Conservation (phyloP, 2,113 vertebrate genomes). For the Hemiprocne comata region DNA sequence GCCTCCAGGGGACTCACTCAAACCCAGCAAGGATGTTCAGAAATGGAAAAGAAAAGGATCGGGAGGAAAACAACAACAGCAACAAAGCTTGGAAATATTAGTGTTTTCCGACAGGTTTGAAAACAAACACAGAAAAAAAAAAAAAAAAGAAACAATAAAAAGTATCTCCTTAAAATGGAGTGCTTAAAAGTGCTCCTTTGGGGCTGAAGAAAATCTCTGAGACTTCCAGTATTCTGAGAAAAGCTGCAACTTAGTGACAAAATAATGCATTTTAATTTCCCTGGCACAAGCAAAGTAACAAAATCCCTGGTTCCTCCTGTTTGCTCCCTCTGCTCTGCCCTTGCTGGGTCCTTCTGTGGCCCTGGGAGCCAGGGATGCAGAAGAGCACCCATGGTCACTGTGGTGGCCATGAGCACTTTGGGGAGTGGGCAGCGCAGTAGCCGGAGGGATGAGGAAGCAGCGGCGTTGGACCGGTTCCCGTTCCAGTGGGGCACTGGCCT, state of each 20-base stretch:
- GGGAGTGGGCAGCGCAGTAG: background rate
- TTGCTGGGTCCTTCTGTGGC: background rate
- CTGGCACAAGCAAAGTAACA: background rate
- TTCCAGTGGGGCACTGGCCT: rapidly evolving
- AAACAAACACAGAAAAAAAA: conserved; percentile 43
- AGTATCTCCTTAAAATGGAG: conserved; percentile 12
- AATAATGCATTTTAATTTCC: conserved; percentile 32
- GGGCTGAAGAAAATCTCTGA: conserved; percentile 41
- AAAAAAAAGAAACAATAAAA: background rate
- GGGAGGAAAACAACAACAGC: conserved; percentile 32
- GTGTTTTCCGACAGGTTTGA: conserved; percentile 52
- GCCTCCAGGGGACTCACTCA: background rate
- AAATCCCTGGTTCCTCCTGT: rapidly evolving
- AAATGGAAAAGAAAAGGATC: background rate
- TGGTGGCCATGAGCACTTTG: background rate
- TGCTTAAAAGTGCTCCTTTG: conserved; percentile 60
- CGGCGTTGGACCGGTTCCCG: rapidly evolving
- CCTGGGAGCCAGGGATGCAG: background rate
- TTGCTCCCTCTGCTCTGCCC: background rate
- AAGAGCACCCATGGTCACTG: background rate
- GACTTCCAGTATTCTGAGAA: conserved; percentile 16
- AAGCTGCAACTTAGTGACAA: conserved; percentile 24
- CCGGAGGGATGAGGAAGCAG: background rate
- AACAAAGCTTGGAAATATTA: conserved; percentile 11
- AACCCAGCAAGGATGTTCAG: background rate